Evolutionary conservation across 1,140 invertebrate species (phyloP), one percentile per base, ranked within the genome.

Genomic region (Paraescarpia echinospica): DNA sequence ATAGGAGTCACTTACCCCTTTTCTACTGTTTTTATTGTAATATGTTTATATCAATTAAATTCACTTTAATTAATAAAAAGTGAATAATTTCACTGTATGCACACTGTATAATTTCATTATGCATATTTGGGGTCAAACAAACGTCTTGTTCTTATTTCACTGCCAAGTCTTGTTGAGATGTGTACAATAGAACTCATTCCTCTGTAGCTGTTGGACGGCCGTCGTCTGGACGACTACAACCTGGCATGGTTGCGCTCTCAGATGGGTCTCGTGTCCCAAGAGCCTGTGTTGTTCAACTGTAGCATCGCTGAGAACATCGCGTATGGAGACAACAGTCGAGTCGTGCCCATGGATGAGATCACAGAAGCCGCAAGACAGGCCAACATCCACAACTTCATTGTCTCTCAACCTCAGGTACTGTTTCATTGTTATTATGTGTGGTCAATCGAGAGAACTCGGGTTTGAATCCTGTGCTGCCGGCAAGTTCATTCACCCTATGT

Each of bases 221-320:
- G 0, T 77, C 59, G 59, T 14, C 59, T 77, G 59, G 59, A 18
- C 0, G 59, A 77, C 14, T 77, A 77, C n/a, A 96, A 96, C 94
- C 93, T 97, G 6, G 94, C 95, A 2, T 96, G 96, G 95, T 93
- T 97, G 31, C 96, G 98, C 89, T 95, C 96, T 12, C 97, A 97
- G 94, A 96, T 98, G 91, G 97, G 97, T 34, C 97, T 98, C 35
- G 98, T 98, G 0, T 97, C 97, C 22, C 98, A 98, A 96, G 98
- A 99, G 95, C 98, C 98, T 0, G 97, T 98, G 51, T 96, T 99
- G 0, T 99, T 99, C 95, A 98, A 98, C 95, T 97, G 97, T 88
- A 98, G 98, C 34, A 98, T 99, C 93, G 97, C 96, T 0, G 98
- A 99, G 94, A 99, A 99, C 95, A 98, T 99, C 94, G 97, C 97